Evolutionary conservation across 2,888 invertebrate genomes (phyloP), one percentile per base, ranked within the genome.

Genomic region (Noctua pronuba): DNA sequence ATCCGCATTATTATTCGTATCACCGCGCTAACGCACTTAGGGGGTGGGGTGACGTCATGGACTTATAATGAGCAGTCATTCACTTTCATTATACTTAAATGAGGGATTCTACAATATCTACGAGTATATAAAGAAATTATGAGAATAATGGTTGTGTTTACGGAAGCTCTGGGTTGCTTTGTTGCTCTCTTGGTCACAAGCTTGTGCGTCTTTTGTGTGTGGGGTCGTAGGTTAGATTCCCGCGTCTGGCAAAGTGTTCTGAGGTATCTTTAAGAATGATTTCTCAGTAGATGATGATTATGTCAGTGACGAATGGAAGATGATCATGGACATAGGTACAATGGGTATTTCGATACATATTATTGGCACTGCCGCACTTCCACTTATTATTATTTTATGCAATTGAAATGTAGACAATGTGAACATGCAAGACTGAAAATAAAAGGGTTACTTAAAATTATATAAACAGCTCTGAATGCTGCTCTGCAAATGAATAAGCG

Each of bases 1-100:
- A 86, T 86, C 41, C 66, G 2, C 77, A 77, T 88, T 77, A 88
- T 68, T 73, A 80, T 74, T 74, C 75, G 66, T 71, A 69, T 79
- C 78, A 74, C 46, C 69, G 46, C 65, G 68, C 64, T 78, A 69
- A 76, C 55, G n/a, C 69, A 38, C 62, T 82, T 75, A 73, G 16
- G 16, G 58, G 73, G 18, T 55, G n/a, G 10, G 6, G 7, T 88
- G 74, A 78, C 66, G 86, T 86, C 46, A 85, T 21, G 11, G 13
- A 38, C 52, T 55, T 58, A n/a, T 68, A 52, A 55, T 64, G 58
- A 52, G 41, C 18, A 41, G 13, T 44, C 65, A 52, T 69, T 46
- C 11, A 65, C 28, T 58, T 70, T 75, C 35, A 82, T 71, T 65
- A 44, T 31, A 58, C 78, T 83, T 67, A 66, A 76, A 78, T 67